These are phyloP conservation scores for Ormyrus nitidulus DNA, from an alignment of 2,888 invertebrate genomes.

Conservation along the genomic window DNA sequence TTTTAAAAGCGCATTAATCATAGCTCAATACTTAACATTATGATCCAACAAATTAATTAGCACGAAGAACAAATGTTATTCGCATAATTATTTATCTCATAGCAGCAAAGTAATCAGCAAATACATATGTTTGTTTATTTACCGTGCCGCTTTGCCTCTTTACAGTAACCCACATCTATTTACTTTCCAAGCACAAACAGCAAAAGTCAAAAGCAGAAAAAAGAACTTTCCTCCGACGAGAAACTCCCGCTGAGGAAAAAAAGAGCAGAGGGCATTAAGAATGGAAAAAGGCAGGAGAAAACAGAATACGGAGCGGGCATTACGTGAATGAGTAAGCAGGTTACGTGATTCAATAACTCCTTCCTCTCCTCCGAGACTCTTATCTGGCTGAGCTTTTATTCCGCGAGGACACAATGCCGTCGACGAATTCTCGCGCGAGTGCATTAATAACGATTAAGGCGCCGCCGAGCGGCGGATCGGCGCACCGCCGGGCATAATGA, in stretches of 20 bases:
- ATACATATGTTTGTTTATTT: too few relatives aligned
- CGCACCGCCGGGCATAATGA: conserved; percentile 17
- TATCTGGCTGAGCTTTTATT: conserved; percentile 47
- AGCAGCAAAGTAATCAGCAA: too few relatives aligned
- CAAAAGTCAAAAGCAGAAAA: too few relatives aligned
- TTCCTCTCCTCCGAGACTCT: conserved; percentile 27
- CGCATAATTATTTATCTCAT: too few relatives aligned
- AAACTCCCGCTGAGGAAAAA: not conserved
- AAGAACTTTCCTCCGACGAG: too few relatives aligned
- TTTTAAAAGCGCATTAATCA: too few relatives aligned
- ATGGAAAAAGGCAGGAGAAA: not conserved
- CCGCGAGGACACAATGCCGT: not conserved
- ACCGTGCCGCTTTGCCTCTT: too few relatives aligned
- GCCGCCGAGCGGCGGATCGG: not conserved
- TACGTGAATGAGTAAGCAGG: conserved; percentile 62
- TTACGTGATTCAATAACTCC: conserved; percentile 66
- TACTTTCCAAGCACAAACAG: too few relatives aligned
- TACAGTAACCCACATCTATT: too few relatives aligned
- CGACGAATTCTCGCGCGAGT: not conserved
- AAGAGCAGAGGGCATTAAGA: conserved; percentile 23
- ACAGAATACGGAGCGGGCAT: conserved; percentile 55
- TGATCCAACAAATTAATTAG: too few relatives aligned
- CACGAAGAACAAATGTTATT: too few relatives aligned
- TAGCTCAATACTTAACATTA: too few relatives aligned
- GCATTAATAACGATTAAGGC: conserved; percentile 40